Base-by-base conservation (phyloP, 2,797 vertebrate species). In the Chiroxiphia lanceolata region DNA sequence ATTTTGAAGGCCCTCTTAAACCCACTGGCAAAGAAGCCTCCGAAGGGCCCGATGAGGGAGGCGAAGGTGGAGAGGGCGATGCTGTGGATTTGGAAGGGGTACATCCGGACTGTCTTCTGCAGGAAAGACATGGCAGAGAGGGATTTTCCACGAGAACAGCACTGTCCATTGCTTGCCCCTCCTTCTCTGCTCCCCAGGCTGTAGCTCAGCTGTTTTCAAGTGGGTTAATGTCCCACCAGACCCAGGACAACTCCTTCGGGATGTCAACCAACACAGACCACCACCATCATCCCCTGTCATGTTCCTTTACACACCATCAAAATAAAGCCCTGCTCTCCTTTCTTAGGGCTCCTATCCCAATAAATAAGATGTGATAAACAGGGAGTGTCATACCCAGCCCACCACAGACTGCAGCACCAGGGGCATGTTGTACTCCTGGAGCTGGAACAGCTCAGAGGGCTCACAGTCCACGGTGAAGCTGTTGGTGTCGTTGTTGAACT, bases 1-100 rank as follows among this genome's bases (percentile, higher is more conserved):
- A 99, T 99, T 97, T 99, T 99, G 89, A 99, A 99, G 75, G 99
- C 99, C 84, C 99, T 99, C 94, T 99, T 99, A 90, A 99, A 99
- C 75, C 99, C 99, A 8, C 99, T 99, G 79, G 99, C 99, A 15
- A 99, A 99, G 98, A 99, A 99, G 16, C 99, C 99, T 25, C 99
- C 99, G 0, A 99, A 99, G 0, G 99, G 99, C 12, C 99, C 99
- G 4, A 99, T 98, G 80, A 99, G 99, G 29, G 99, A 99, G 90
- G 99, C 99, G 1, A 99, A 99, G 15, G 98, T 98, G 36, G 99
- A 99, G 10, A 99, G 98, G 3, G 99, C 99, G 1, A 99, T 99
- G 97, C 99, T 99, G 98, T 99, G 99, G 96, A 99, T 99, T 97
- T 99, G 99, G 98, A 99, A 99, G 1, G 99, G 99, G 89, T 99